Conservation (phyloP, 2,888 invertebrate genomes). For the Eueremaeus valkanovi region DNA sequence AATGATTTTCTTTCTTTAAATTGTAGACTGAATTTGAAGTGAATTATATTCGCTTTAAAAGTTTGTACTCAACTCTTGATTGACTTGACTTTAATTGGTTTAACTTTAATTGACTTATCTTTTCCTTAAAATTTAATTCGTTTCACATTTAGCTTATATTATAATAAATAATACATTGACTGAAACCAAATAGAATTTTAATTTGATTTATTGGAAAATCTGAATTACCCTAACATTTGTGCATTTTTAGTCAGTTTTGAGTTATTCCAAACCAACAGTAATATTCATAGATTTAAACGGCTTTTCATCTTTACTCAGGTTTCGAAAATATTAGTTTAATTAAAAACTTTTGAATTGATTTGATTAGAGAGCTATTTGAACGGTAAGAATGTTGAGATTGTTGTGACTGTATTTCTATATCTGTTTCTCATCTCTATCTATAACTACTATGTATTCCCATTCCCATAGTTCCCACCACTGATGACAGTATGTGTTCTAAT, state of each 20-base stretch:
- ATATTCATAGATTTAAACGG: neutral
- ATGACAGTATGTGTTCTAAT: neutral
- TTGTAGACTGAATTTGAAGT: constrained; percentile 18
- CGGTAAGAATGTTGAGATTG: no score
- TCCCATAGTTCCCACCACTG: neutral
- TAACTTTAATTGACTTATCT: constrained; percentile 33
- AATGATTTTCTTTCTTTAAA: neutral
- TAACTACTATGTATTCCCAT: neutral
- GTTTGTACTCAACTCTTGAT: constrained; percentile 4
- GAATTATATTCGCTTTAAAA: neutral
- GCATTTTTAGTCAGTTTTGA: constrained; percentile 1
- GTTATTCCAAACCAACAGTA: neutral
- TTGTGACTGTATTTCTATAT: no score
- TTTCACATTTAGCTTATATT: constrained; percentile 22
- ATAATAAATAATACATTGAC: neutral
- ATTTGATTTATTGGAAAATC: neutral
- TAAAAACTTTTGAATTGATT: no score
- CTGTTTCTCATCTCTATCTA: neutral
- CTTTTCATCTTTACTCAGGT: no score
- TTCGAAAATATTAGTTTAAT: neutral
- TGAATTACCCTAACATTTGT: no score
- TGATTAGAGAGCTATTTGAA: no score
- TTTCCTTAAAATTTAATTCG: constrained; percentile 8
- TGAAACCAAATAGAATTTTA: neutral
- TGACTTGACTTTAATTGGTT: constrained; percentile 30